These are phyloP conservation scores for Tyrannus savana DNA, from an alignment of 2,113 vertebrate genomes.

Conservation along the genomic window DNA sequence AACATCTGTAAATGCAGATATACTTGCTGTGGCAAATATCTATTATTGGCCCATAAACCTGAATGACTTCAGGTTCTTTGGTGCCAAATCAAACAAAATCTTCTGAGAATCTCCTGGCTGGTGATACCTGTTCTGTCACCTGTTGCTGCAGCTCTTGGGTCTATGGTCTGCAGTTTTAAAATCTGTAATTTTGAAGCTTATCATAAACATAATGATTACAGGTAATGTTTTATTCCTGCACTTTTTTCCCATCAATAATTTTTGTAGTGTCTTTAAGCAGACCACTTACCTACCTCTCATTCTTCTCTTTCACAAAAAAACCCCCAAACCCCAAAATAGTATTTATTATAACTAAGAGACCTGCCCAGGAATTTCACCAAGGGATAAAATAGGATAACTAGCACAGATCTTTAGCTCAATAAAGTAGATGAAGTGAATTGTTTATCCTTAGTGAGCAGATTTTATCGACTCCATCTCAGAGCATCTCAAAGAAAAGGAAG, in stretches of 20 bases:
- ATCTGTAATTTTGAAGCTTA: background rate
- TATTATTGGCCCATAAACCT: slow-evolving; percentile 34
- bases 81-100: background rate
- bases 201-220: background rate
- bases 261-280: background rate
- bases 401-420: background rate
- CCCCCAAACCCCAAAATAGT: background rate
- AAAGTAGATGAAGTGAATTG: background rate
- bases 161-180: background rate
- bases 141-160: background rate
- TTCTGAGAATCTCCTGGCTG: background rate
- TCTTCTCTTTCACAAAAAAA: background rate
- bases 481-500: background rate
- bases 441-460: background rate
- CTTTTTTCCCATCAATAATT: background rate
- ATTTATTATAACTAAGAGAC: background rate
- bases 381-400: background rate
- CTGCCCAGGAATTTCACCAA: background rate
- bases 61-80: slow-evolving; percentile 27
- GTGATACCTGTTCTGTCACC: background rate
- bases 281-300: background rate
- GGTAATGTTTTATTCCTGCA: background rate
- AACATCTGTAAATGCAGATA: slow-evolving; percentile 57
- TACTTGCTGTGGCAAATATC: slow-evolving; percentile 52
- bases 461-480: background rate